Percentiles rank a stretch among this genome's conserved stretches.
These are phyloP conservation scores for Hucho hucho DNA, from an alignment of 2,113 vertebrate genomes.

Conservation along the genomic window DNA sequence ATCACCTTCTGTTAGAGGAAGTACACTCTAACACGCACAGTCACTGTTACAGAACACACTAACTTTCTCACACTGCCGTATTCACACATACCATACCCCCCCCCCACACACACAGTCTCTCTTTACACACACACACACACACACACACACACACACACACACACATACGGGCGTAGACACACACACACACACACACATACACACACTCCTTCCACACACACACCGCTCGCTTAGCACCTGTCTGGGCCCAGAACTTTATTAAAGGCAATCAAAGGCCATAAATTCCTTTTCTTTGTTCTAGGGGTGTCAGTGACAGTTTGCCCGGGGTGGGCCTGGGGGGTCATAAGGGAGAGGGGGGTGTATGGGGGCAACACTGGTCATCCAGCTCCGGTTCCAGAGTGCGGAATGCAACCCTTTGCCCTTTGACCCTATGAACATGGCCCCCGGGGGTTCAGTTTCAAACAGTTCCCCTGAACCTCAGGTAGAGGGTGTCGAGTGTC, in stretches of 20 bases:
- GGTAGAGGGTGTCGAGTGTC: slow-evolving; percentile 54
- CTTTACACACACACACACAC: no score
- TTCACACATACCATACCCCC: neutral
- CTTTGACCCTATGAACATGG: slow-evolving; percentile 64
- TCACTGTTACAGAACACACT: neutral
- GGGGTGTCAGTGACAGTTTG: slow-evolving; percentile 54
- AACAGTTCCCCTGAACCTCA: slow-evolving; percentile 58
- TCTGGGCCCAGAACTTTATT: slow-evolving; percentile 39
- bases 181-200: slow-evolving; percentile 13
- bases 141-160: slow-evolving; percentile 1
- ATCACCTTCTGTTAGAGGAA: neutral
- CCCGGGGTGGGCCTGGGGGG: slow-evolving; percentile 38
- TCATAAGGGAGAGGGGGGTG: slow-evolving; percentile 31
- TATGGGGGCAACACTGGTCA: slow-evolving; percentile 27
- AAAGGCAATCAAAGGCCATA: slow-evolving; percentile 51
- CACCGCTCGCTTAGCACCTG: slow-evolving; percentile 56
- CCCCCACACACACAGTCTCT: neutral
- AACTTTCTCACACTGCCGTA: neutral
- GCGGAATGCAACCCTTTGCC: slow-evolving; percentile 64
- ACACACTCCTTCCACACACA: slow-evolving; percentile 11
- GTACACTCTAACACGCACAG: neutral
- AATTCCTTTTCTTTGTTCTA: slow-evolving; percentile 64
- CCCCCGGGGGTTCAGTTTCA: slow-evolving; percentile 65
- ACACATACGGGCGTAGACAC: neutral
- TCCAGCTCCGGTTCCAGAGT: slow-evolving; percentile 55